A percentile compares a stretch with the other conserved stretches of the same genome.
These are phyloP conservation scores for Pemphredon lugubris DNA, from an alignment of 2,888 invertebrate species.

Conservation along the genomic window DNA sequence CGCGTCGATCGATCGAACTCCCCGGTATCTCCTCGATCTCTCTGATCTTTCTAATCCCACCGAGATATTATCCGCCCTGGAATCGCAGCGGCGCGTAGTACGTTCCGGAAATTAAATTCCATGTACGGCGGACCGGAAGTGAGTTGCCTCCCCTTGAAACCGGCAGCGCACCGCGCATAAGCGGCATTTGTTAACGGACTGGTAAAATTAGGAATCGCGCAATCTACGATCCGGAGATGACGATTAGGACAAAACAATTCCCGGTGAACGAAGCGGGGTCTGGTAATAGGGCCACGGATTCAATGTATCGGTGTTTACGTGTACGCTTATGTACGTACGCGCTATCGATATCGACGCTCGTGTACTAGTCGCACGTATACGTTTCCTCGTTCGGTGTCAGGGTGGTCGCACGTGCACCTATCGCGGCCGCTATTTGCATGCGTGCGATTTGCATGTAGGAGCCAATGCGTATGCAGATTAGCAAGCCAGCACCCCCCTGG, in stretches of 20 bases:
- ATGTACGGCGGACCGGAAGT: conserved; percentile 1
- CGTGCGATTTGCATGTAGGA: conserved; percentile 55
- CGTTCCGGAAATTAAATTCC: conserved; percentile 23
- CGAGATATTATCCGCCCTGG: too few species aligned
- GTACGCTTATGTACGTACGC: too few species aligned
- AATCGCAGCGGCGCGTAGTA: too few species aligned
- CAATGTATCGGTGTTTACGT: background rate
- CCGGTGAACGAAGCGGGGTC: too few species aligned
- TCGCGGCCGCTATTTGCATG: conserved; percentile 52
- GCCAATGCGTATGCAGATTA: conserved; percentile 53
- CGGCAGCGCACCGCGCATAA: background rate
- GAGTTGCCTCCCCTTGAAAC: background rate
- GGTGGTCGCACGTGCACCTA: conserved; percentile 31
- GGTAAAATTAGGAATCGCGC: conserved; percentile 15
- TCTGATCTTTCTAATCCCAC: too few species aligned
- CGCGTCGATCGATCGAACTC: too few species aligned
- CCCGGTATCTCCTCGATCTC: too few species aligned
- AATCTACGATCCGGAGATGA: conserved; percentile 1
- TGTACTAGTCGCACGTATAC: too few species aligned
- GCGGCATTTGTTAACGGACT: background rate
- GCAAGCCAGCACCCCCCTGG: too few species aligned
- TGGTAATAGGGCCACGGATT: too few species aligned
- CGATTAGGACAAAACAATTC: conserved; percentile 18
- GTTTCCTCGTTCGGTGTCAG: conserved; percentile 17
- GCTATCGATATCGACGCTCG: too few species aligned